phyloP scores from a whole-genome alignment of 2,888 invertebrate species.

The Aricia artaxerxes region DNA sequence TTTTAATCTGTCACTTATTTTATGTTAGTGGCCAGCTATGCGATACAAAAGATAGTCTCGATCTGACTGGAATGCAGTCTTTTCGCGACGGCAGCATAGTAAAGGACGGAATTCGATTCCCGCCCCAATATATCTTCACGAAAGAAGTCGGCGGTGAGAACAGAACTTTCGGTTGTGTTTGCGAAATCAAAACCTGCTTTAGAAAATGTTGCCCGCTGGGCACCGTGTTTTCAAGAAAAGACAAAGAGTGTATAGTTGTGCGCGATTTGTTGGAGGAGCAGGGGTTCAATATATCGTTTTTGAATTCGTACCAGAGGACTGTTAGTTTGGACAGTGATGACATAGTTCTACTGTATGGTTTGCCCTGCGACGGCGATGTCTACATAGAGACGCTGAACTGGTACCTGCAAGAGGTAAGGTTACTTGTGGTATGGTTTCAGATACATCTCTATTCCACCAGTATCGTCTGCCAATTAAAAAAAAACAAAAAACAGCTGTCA shows the following conservation, averaged over 20 bases:
- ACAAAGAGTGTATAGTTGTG: slow-evolving; percentile 47
- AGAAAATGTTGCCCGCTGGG: slow-evolving; percentile 65
- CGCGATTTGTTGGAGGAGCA: slow-evolving; percentile 48
- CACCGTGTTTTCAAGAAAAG: slow-evolving; percentile 39
- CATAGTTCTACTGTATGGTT: slow-evolving; percentile 49
- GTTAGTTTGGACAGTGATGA: slow-evolving; percentile 46
- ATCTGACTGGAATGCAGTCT: slow-evolving; percentile 49
- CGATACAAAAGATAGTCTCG: slow-evolving; percentile 51
- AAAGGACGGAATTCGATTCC: slow-evolving; percentile 51
- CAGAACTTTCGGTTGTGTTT: slow-evolving; percentile 59
- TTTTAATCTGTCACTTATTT: slow-evolving; percentile 44
- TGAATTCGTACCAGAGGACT: slow-evolving; percentile 44
- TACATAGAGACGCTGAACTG: slow-evolving; percentile 51
- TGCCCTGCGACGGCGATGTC: slow-evolving; percentile 46
- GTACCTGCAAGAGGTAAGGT: slow-evolving; percentile 61
- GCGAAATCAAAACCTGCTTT: slow-evolving; percentile 56
- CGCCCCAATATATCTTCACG: slow-evolving; percentile 51
- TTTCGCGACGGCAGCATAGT: slow-evolving; percentile 47
- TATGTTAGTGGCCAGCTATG: slow-evolving; percentile 51
- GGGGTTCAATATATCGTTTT: slow-evolving; percentile 51
- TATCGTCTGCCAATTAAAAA: background rate
- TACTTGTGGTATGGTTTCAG: too few species aligned
- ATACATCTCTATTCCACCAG: too few species aligned
- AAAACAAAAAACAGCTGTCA: background rate
- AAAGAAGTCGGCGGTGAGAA: slow-evolving; percentile 52